Percentiles rank a stretch among this genome's conserved stretches.
Conservation (phyloP, 2,113 vertebrate genomes). For the Perca flavescens region DNA sequence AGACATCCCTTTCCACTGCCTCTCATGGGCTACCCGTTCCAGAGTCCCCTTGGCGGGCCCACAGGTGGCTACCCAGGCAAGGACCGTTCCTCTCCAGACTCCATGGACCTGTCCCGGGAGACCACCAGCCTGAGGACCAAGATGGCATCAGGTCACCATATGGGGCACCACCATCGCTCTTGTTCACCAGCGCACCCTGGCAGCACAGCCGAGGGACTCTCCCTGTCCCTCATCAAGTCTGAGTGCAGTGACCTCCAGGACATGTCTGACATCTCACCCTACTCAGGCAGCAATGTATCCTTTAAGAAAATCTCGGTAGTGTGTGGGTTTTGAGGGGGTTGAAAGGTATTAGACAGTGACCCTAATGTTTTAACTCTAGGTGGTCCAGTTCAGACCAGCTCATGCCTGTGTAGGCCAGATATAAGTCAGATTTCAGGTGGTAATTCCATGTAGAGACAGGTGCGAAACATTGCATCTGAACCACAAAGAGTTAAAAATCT, state of each 20-base stretch:
- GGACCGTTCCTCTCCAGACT: conserved; percentile 94
- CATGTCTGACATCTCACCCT: conserved; percentile 98
- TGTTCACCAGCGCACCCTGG: conserved; percentile 94
- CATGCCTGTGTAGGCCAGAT: conserved; percentile 4
- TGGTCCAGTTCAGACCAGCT: conserved; percentile 25
- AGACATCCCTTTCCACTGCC: conserved; percentile 96
- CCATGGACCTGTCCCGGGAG: conserved; percentile 96
- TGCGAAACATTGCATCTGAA: conserved; percentile 36
- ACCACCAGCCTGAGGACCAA: conserved; percentile 97
- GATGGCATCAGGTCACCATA: conserved; percentile 94
- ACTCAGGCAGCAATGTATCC: conserved; percentile 99
- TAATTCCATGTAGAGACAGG: conserved; percentile 34
- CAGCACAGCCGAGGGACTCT: conserved; percentile 93
- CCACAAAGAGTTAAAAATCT: conserved; percentile 66
- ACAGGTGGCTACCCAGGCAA: conserved; percentile 92
- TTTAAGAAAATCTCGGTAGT: conserved; percentile 76
- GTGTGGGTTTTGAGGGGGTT: background rate
- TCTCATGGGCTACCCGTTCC: conserved; percentile 97
- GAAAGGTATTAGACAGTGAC: conserved; percentile 18
- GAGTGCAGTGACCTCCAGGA: conserved; percentile 98
- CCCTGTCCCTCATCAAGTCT: conserved; percentile 97
- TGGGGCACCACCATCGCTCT: conserved; percentile 90
- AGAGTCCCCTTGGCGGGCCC: conserved; percentile 91
- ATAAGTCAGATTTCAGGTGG: conserved; percentile 39
- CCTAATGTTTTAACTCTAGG: conserved; percentile 21